Percentiles rank a stretch among this genome's conserved stretches.
Conservation (phyloP, 1,140 invertebrate genomes). For the Hermatobates lingyangjiaoensis region DNA sequence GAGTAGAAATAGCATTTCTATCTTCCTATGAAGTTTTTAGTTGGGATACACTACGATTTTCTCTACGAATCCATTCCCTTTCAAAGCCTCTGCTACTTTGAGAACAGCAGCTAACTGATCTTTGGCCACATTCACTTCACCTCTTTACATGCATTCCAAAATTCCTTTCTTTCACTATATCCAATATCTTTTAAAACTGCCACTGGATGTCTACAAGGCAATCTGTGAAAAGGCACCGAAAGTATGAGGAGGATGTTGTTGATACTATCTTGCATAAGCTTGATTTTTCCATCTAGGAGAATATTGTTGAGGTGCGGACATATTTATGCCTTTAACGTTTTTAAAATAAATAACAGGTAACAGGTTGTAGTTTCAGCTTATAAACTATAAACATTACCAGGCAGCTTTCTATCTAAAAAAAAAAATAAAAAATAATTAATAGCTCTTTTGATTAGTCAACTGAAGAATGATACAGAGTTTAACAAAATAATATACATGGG, state of each 20-base stretch:
- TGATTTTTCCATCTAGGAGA: conserved; percentile 87
- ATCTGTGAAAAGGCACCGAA: conserved; percentile 60
- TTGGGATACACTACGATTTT: conserved; percentile 21
- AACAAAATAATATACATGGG: too few relatives aligned
- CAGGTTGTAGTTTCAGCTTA: too few relatives aligned
- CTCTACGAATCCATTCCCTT: conserved; percentile 45
- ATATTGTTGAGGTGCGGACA: conserved; percentile 44
- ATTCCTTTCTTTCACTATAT: conserved; percentile 62
- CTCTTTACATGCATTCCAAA: conserved; percentile 81
- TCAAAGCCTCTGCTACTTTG: conserved; percentile 60
- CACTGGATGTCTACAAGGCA: conserved; percentile 62
- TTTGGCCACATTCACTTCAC: conserved; percentile 74
- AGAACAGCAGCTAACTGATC: conserved; percentile 59
- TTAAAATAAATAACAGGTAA: too few relatives aligned
- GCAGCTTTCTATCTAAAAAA: too few relatives aligned
- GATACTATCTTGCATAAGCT: conserved; percentile 66
- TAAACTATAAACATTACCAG: too few relatives aligned
- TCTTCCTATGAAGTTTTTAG: conserved; percentile 13
- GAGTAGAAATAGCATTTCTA: conserved; percentile 12
- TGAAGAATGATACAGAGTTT: too few relatives aligned
- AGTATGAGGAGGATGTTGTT: conserved; percentile 74
- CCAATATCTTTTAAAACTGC: conserved; percentile 69
- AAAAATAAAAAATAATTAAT: too few relatives aligned
- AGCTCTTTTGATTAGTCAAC: too few relatives aligned
- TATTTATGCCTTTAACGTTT: too few relatives aligned